phyloP scores from a whole-genome alignment of 2,888 invertebrate species.

The Seira sanloemensis region DNA sequence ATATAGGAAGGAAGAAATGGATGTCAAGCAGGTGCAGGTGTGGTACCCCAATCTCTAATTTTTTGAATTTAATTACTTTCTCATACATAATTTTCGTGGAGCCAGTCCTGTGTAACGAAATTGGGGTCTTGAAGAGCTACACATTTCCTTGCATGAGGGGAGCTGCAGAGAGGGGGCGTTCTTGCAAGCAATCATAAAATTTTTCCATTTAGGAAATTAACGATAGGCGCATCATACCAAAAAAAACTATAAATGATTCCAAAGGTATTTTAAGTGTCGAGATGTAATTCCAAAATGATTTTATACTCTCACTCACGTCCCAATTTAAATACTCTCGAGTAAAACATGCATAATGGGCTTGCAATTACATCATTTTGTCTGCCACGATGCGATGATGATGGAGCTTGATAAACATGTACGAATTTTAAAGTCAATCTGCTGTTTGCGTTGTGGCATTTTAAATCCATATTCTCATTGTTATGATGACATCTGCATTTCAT shows the following conservation, averaged over 20 bases:
- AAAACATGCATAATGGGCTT: too few relatives aligned
- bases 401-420: neutral
- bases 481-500: neutral
- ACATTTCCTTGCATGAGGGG: neutral
- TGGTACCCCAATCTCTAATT: neutral
- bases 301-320: neutral
- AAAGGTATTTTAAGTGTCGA: neutral
- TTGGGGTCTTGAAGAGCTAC: neutral
- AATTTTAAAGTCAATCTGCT: neutral
- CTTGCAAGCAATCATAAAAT: too few relatives aligned
- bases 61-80: neutral
- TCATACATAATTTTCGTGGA: neutral
- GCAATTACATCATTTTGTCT: neutral
- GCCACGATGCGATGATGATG: neutral
- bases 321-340: neutral
- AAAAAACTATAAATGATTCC: neutral
- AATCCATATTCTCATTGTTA: neutral
- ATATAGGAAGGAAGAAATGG: neutral
- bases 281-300: neutral
- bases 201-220: neutral
- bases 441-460: neutral
- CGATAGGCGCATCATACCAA: neutral
- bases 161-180: too few relatives aligned
- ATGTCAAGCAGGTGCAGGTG: conserved; percentile 4
- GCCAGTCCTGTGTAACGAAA: neutral